Evolutionary conservation across 2,888 invertebrate genomes (phyloP).

Genomic region (Nymphalis c-album): DNA sequence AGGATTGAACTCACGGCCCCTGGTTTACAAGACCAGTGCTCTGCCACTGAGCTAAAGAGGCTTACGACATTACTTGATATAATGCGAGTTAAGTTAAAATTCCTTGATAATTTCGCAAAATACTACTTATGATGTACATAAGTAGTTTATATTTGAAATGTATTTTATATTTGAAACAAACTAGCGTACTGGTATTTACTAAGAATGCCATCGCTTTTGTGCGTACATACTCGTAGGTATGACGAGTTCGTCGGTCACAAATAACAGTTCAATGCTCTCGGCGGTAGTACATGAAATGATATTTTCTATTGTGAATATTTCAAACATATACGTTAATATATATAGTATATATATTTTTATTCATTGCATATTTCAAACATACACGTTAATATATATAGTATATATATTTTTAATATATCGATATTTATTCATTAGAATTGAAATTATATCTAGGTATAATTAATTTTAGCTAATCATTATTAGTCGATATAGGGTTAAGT

Average conservation of each 20-base stretch:
- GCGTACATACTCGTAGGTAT: not conserved
- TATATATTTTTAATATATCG: no score
- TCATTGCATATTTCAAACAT: no score
- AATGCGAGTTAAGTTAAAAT: not conserved
- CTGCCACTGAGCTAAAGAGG: slow-evolving; percentile 17
- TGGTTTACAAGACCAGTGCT: slow-evolving; percentile 16
- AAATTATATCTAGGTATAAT: no score
- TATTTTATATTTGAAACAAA: not conserved
- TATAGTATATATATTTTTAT: no score
- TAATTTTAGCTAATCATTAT: no score
- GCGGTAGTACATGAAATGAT: not conserved
- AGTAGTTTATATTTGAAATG: no score
- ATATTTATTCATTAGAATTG: no score
- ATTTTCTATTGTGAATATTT: not conserved
- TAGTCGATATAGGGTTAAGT: no score
- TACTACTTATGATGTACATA: no score
- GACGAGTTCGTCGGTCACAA: not conserved
- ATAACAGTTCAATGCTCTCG: not conserved
- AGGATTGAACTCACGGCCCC: slow-evolving; percentile 18
- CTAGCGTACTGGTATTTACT: not conserved
- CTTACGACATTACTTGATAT: not conserved
- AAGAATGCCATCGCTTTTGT: not conserved
- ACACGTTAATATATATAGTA: no score
- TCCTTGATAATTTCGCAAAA: no score
- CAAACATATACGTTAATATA: no score